Evolutionary conservation across 2,888 invertebrate genomes (phyloP).

Genomic region (Agriopis leucophaearia): DNA sequence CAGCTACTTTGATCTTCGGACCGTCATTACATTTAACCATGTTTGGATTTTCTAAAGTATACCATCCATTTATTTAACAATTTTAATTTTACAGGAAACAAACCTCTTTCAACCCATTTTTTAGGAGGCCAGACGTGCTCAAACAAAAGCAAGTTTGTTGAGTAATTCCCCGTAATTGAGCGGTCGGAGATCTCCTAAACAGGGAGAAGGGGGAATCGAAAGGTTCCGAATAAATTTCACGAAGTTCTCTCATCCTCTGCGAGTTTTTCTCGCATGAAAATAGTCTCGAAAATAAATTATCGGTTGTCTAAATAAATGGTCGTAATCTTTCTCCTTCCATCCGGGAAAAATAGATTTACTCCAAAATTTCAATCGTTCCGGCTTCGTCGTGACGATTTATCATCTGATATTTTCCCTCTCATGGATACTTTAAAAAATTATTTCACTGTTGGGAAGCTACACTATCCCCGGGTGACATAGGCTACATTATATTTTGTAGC

Average conservation of each 20-base stretch:
- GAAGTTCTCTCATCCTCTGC: slow-evolving; percentile 34
- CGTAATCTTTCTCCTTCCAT: slow-evolving; percentile 40
- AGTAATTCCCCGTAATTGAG: slow-evolving; percentile 43
- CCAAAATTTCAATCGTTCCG: slow-evolving; percentile 39
- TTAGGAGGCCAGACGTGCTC: slow-evolving; percentile 14
- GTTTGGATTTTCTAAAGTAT: not conserved
- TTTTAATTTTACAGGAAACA: slow-evolving; percentile 1
- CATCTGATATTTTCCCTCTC: slow-evolving; percentile 20
- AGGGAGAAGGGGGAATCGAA: slow-evolving; percentile 22
- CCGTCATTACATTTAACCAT: not conserved
- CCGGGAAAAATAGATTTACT: slow-evolving; percentile 32
- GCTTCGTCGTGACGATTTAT: slow-evolving; percentile 21
- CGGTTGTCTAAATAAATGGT: slow-evolving; percentile 43
- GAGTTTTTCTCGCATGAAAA: slow-evolving; percentile 37
- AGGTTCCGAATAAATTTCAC: slow-evolving; percentile 44
- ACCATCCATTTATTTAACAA: not conserved
- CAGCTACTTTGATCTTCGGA: too few species aligned
- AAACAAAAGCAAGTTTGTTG: slow-evolving; percentile 35
- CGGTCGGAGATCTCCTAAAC: slow-evolving; percentile 31
- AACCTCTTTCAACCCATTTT: slow-evolving; percentile 11
- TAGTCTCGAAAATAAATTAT: slow-evolving; percentile 43
- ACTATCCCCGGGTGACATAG: too few species aligned
- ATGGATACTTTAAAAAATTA: slow-evolving; percentile 2
- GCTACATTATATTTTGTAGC: too few species aligned
- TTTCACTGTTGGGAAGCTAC: too few species aligned